Percentiles rank a stretch among this genome's conserved stretches.
These are phyloP conservation scores for Lysandra coridon DNA, from an alignment of 2,888 invertebrate genomes.

Conservation along the genomic window DNA sequence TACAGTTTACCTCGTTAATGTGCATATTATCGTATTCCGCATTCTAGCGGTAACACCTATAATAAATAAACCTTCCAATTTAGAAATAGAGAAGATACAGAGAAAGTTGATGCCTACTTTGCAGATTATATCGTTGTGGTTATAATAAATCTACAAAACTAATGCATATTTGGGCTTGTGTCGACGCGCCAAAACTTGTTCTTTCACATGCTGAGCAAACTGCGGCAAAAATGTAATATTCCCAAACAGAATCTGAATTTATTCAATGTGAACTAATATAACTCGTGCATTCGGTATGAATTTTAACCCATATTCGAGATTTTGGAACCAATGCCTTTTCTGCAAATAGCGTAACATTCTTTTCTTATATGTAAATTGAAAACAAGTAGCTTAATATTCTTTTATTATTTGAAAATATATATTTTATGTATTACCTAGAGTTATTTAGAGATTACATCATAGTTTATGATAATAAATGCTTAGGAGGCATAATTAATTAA, in stretches of 20 bases:
- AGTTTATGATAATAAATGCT: too few relatives aligned
- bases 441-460: too few relatives aligned
- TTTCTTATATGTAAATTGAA: too few relatives aligned
- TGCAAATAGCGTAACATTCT: background rate
- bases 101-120: too few relatives aligned
- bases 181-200: background rate
- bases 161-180: background rate
- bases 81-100: too few relatives aligned
- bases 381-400: background rate
- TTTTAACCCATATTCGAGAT: background rate
- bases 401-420: background rate
- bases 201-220: background rate
- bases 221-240: conserved; percentile 15
- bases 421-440: too few relatives aligned
- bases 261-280: background rate
- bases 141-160: background rate
- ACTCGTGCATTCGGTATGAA: background rate
- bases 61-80: too few relatives aligned
- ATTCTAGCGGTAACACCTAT: too few relatives aligned
- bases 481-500: too few relatives aligned
- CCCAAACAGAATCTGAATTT: conserved; percentile 7
- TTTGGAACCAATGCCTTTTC: background rate
- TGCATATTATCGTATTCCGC: too few relatives aligned
- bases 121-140: too few relatives aligned
- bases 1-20: too few relatives aligned